Evolutionary conservation across 2,113 vertebrate genomes (phyloP).

Genomic region (Ochotona princeps): DNA sequence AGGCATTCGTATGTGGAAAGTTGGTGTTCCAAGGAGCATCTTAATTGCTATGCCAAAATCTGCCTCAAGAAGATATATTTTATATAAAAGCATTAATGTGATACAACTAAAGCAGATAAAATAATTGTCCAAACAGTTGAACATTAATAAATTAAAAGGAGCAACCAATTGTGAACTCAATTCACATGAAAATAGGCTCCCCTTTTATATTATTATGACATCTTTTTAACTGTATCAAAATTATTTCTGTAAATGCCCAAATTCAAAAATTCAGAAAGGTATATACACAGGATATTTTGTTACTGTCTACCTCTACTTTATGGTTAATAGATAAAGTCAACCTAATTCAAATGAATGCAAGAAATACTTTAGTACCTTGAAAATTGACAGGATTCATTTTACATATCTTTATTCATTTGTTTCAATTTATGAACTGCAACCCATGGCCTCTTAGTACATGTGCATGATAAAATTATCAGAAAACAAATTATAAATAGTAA

Average conservation of each 20-base stretch:
- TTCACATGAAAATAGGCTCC: neutral
- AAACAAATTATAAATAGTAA: constrained; percentile 82
- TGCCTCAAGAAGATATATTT: constrained; percentile 10
- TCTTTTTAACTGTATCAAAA: neutral
- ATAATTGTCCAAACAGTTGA: constrained; percentile 7
- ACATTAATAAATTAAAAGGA: constrained; percentile 35
- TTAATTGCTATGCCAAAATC: too few species aligned
- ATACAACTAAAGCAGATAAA: neutral
- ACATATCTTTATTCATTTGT: constrained; percentile 78
- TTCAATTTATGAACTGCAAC: constrained; percentile 75
- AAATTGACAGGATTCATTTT: constrained; percentile 73
- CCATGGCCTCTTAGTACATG: constrained; percentile 73
- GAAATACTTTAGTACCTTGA: constrained; percentile 71
- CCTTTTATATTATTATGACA: neutral
- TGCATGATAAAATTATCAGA: constrained; percentile 77
- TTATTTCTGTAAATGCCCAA: constrained; percentile 31
- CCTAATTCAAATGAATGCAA: constrained; percentile 68
- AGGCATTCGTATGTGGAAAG: too few species aligned
- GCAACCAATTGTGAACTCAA: neutral
- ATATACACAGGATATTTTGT: constrained; percentile 25
- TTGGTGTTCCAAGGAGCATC: too few species aligned
- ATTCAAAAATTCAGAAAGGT: constrained; percentile 49
- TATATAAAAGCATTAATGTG: neutral
- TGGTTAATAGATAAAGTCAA: constrained; percentile 60
- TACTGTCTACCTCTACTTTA: constrained; percentile 59